Evolutionary conservation across 2,888 invertebrate genomes (phyloP).

Genomic region (Orgyia antiqua): DNA sequence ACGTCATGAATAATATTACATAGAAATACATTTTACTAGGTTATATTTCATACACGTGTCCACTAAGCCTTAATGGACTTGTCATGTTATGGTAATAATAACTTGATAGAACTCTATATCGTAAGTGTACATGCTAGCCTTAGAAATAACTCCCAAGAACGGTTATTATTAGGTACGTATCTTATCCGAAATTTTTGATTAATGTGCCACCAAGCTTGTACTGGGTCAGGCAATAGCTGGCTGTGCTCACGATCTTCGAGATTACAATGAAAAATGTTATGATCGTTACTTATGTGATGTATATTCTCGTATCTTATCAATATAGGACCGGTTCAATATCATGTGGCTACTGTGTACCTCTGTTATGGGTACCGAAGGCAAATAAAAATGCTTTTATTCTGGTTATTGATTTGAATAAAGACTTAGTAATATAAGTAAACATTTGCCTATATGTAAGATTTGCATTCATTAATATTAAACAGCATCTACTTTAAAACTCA

Average conservation of each 20-base stretch:
- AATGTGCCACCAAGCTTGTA: conserved; percentile 31
- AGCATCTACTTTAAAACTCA: too few relatives aligned
- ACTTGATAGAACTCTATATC: conserved; percentile 60
- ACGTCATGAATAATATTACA: conserved; percentile 39
- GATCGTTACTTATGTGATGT: conserved; percentile 21
- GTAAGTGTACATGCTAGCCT: conserved; percentile 37
- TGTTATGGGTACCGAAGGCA: conserved; percentile 12
- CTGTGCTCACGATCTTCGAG: conserved; percentile 35
- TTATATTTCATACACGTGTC: conserved; percentile 46
- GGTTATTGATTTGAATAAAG: too few relatives aligned
- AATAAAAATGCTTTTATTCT: too few relatives aligned
- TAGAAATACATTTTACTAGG: conserved; percentile 36
- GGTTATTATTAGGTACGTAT: conserved; percentile 39
- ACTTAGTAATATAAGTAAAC: too few relatives aligned
- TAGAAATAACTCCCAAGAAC: conserved; percentile 15
- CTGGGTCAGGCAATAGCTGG: conserved; percentile 22
- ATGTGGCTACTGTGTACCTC: conserved; percentile 22
- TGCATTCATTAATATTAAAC: too few relatives aligned
- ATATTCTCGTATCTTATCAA: conserved; percentile 26
- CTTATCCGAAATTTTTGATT: conserved; percentile 51
- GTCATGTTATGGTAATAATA: conserved; percentile 74
- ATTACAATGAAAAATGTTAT: conserved; percentile 52
- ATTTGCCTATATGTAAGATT: too few relatives aligned
- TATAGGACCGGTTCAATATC: conserved; percentile 24
- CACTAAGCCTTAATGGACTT: conserved; percentile 64